Percentiles rank a stretch among this genome's conserved stretches.
Evolutionary conservation across 2,113 vertebrate species (phyloP).

Genomic region (Clarias batrachus): DNA sequence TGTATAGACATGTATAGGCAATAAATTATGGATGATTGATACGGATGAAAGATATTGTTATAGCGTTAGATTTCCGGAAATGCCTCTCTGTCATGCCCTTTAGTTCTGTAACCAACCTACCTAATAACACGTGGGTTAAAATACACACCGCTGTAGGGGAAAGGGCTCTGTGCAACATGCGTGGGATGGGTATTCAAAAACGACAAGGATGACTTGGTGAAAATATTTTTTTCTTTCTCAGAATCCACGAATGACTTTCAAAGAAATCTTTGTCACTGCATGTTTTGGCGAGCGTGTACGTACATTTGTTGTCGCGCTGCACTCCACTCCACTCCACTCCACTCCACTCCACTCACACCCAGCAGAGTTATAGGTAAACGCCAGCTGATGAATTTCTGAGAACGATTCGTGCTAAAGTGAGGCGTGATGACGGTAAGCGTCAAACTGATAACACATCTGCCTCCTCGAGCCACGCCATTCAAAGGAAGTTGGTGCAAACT

Average conservation of each 20-base stretch:
- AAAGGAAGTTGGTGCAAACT: background rate
- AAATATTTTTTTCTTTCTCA: background rate
- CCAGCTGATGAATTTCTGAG: background rate
- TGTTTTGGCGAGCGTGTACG: background rate
- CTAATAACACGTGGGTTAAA: background rate
- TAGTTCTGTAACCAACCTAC: background rate
- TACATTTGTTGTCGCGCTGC: background rate
- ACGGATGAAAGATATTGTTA: background rate
- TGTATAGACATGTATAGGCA: background rate
- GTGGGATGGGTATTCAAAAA: background rate
- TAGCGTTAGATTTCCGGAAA: background rate
- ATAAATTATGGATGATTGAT: background rate
- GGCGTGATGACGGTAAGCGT: background rate
- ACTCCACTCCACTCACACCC: background rate
- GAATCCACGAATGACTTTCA: background rate
- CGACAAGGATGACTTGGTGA: background rate
- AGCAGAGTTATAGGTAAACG: background rate
- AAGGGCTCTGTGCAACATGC: background rate
- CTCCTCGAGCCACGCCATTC: background rate
- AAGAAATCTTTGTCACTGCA: background rate
- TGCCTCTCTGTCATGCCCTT: background rate
- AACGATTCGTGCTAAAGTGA: background rate
- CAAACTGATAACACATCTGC: slow-evolving; percentile 34
- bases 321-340: no score
- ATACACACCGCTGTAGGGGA: background rate